A percentile compares a stretch with the other conserved stretches of the same genome.
These are phyloP conservation scores for Natrix natrix DNA, from an alignment of 2,797 vertebrate genomes.

Conservation along the genomic window DNA sequence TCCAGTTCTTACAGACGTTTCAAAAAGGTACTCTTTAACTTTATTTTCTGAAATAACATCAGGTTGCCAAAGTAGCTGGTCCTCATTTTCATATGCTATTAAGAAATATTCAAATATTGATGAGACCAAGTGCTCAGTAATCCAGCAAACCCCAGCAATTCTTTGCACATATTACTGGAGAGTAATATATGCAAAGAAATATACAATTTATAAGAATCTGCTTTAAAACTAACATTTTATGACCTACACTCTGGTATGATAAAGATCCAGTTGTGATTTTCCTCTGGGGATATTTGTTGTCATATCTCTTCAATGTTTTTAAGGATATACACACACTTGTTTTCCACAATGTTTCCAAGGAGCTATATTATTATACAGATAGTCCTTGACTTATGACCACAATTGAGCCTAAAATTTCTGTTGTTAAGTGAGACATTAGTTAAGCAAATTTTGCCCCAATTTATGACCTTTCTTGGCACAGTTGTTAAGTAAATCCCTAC, in stretches of 20 bases:
- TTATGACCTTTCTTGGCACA: no score
- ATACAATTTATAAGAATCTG: not conserved
- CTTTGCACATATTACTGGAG: not conserved
- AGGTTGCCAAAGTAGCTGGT: slow-evolving; percentile 93
- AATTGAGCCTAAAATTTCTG: no score
- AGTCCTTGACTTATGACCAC: no score
- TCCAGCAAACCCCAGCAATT: not conserved
- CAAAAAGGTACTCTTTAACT: slow-evolving; percentile 88
- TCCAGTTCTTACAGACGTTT: slow-evolving; percentile 80
- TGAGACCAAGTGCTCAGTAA: not conserved
- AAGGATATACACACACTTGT: not conserved
- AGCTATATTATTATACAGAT: not conserved
- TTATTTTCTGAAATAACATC: slow-evolving; percentile 83
- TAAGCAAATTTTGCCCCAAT: no score
- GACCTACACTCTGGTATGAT: not conserved
- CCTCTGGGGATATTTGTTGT: not conserved
- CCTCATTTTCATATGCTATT: slow-evolving; percentile 88
- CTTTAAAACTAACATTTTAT: not conserved
- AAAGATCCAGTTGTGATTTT: not conserved
- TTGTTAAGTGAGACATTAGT: no score
- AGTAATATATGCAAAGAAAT: not conserved
- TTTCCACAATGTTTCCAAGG: not conserved
- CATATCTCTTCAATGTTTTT: not conserved
- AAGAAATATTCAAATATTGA: slow-evolving; percentile 44
- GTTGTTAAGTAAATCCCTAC: no score